A percentile compares a stretch with the other conserved stretches of the same genome.
These are phyloP conservation scores for Odontesthes bonariensis DNA, from an alignment of 2,113 vertebrate species.

Conservation along the genomic window DNA sequence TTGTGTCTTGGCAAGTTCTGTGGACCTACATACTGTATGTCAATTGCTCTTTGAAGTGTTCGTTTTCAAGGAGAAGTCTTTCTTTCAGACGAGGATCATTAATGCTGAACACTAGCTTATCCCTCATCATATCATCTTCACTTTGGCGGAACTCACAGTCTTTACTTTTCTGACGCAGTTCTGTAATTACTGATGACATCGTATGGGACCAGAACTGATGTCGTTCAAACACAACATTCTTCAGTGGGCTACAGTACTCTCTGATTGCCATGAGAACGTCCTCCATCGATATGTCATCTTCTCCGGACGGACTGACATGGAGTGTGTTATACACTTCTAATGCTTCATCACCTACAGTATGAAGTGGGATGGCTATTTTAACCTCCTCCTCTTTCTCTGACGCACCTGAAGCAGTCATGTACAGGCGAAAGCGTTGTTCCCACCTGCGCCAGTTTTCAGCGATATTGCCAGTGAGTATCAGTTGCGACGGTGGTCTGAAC, in stretches of 20 bases:
- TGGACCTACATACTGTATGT: too few relatives aligned
- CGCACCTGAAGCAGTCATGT: background rate
- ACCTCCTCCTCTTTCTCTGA: background rate
- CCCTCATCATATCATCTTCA: background rate
- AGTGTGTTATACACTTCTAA: too few relatives aligned
- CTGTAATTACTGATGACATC: too few relatives aligned
- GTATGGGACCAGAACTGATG: too few relatives aligned
- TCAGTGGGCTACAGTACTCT: too few relatives aligned
- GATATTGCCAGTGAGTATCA: background rate
- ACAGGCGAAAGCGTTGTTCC: constrained; percentile 32
- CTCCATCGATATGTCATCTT: too few relatives aligned
- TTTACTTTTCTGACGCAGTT: too few relatives aligned
- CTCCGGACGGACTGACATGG: too few relatives aligned
- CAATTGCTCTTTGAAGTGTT: background rate
- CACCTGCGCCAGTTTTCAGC: too few relatives aligned
- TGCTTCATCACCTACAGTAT: background rate
- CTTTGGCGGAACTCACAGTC: background rate
- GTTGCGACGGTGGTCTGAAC: background rate
- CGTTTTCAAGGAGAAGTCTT: background rate
- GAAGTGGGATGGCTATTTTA: background rate
- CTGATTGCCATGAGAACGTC: too few relatives aligned
- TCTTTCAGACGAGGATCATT: background rate
- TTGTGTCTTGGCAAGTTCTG: too few relatives aligned
- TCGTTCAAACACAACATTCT: too few relatives aligned
- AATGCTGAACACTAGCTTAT: background rate